Percentiles rank a stretch among this genome's conserved stretches.
phyloP scores from a whole-genome alignment of 2,797 vertebrate genomes.

The Amblyraja radiata region DNA sequence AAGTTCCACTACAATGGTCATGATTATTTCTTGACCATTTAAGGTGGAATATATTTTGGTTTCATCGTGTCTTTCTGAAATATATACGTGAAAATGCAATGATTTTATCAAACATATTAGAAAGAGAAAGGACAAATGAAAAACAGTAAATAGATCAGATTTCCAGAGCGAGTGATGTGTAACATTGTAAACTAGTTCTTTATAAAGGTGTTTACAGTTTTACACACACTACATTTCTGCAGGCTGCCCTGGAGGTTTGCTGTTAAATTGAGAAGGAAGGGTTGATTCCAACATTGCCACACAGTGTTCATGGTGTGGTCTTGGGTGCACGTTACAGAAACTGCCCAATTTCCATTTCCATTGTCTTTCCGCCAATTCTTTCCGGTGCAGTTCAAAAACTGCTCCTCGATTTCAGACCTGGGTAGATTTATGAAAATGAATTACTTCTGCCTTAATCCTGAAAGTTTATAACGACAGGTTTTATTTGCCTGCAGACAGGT shows the following conservation, averaged over 20 bases:
- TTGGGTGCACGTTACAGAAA: neutral
- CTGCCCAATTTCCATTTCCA: neutral
- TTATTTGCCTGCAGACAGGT: slow-evolving; percentile 8
- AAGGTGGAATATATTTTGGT: neutral
- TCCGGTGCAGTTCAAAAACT: neutral
- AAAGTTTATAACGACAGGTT: neutral
- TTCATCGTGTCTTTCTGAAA: neutral
- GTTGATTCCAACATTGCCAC: neutral
- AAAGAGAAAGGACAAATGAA: neutral
- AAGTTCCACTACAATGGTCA: neutral
- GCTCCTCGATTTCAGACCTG: neutral
- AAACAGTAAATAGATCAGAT: neutral
- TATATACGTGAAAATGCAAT: neutral
- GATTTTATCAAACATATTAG: neutral
- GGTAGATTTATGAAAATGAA: neutral
- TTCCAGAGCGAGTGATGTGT: neutral
- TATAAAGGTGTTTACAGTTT: slow-evolving; percentile 31
- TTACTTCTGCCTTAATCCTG: neutral
- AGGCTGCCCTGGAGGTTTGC: neutral
- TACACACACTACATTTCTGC: neutral
- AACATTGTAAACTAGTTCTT: slow-evolving; percentile 14
- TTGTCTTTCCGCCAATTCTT: neutral
- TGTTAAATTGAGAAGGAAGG: neutral
- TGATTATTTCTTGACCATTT: neutral
- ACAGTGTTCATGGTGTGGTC: neutral